A percentile compares a stretch with the other conserved stretches of the same genome.
Conservation (phyloP, 2,888 invertebrate genomes). For the Diarsia mendica region DNA sequence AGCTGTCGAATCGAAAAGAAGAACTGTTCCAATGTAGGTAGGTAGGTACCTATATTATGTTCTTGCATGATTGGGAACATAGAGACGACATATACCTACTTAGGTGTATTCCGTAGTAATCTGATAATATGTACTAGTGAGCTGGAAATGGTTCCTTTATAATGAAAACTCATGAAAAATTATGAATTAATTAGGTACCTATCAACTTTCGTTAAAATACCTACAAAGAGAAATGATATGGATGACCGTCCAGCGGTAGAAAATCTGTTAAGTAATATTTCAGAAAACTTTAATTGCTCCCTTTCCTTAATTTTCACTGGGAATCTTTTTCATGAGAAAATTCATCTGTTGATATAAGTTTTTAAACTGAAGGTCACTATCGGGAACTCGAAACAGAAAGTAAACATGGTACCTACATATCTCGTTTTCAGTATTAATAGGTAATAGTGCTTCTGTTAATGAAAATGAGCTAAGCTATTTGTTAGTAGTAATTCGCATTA, state of each 20-base stretch:
- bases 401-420: no score
- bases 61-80: conserved; percentile 10
- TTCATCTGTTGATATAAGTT: no score
- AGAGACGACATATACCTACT: neutral
- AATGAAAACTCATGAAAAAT: neutral
- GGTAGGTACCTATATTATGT: neutral
- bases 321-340: neutral
- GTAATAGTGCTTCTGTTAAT: neutral
- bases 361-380: no score
- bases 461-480: neutral
- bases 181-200: neutral
- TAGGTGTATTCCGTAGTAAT: neutral
- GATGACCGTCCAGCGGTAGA: neutral
- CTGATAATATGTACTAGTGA: neutral
- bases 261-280: neutral
- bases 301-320: neutral
- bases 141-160: neutral
- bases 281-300: neutral
- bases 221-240: neutral
- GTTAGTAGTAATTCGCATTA: conserved; percentile 39
- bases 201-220: neutral
- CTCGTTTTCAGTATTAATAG: no score
- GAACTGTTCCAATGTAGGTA: neutral
- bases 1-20: no score
- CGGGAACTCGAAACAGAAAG: no score